A percentile compares a stretch with the other conserved stretches of the same genome.
phyloP scores from a whole-genome alignment of 2,888 invertebrate species.

The Xylota segnis region DNA sequence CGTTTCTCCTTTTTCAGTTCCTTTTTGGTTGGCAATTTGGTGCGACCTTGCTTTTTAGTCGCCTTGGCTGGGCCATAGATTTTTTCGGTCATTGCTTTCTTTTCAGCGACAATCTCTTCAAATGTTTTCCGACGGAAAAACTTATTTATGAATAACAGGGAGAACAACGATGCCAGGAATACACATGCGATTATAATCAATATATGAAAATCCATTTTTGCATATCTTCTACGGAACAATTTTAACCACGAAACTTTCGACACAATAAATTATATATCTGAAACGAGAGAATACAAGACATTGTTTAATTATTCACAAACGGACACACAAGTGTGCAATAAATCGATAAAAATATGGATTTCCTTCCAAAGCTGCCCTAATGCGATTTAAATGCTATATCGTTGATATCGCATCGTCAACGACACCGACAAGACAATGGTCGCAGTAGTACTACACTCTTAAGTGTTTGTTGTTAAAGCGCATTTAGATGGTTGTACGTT shows the following conservation, averaged over 20 bases:
- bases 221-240: conserved; percentile 80
- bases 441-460: background rate
- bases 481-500: conserved; percentile 1
- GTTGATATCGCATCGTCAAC: background rate
- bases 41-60: conserved; percentile 73
- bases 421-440: conserved; percentile 6
- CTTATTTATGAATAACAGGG: conserved; percentile 83
- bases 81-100: conserved; percentile 83
- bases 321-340: background rate
- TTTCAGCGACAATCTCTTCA: conserved; percentile 84
- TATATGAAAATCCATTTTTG: conserved; percentile 84
- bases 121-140: conserved; percentile 84
- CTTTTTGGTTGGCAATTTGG: conserved; percentile 81
- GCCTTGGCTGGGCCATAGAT: conserved; percentile 82
- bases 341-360: conserved; percentile 58
- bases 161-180: conserved; percentile 83
- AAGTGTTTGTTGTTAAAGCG: conserved; percentile 11
- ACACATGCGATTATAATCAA: conserved; percentile 84
- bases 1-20: conserved; percentile 83
- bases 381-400: conserved; percentile 26
- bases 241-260: conserved; percentile 49
- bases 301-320: conserved; percentile 41
- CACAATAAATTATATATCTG: conserved; percentile 59
- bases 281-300: conserved; percentile 37
- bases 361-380: conserved; percentile 17